A percentile compares a stretch with the other conserved stretches of the same genome.
phyloP scores from a whole-genome alignment of 2,113 vertebrate species.

The Notarius lentiginosus region DNA sequence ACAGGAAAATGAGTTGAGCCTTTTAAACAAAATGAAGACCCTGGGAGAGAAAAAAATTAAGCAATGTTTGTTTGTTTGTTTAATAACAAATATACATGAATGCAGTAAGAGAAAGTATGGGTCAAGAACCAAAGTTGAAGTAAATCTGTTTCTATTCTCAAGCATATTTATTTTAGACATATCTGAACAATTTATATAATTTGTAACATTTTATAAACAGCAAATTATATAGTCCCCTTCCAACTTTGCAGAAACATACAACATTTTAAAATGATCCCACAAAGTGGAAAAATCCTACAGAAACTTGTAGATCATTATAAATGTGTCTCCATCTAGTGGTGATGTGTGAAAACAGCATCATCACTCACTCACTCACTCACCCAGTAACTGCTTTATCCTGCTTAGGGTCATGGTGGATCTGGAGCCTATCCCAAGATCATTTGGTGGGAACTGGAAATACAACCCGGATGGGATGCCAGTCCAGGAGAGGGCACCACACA shows the following conservation, averaged over 20 bases:
- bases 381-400: not conserved
- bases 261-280: not conserved
- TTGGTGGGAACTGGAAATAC: not conserved
- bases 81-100: not conserved
- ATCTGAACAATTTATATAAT: constrained; percentile 8
- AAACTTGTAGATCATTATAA: constrained; percentile 19
- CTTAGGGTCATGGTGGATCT: not conserved
- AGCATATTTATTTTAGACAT: constrained; percentile 3
- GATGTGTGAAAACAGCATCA: not conserved
- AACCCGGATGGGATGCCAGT: not conserved
- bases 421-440: not conserved
- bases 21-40: not conserved
- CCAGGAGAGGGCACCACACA: not conserved
- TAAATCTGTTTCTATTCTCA: not conserved
- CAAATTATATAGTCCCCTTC: not conserved
- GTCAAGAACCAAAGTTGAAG: no score
- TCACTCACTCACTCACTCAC: not conserved
- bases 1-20: not conserved
- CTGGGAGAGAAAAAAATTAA: not conserved
- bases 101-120: not conserved
- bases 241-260: not conserved
- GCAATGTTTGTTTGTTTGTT: not conserved
- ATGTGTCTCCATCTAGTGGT: constrained; percentile 59
- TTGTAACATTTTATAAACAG: constrained; percentile 20
- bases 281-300: no score